Evolutionary conservation across 2,113 vertebrate species (phyloP), one percentile per base, ranked within the genome.

Genomic region (Anguilla rostrata): DNA sequence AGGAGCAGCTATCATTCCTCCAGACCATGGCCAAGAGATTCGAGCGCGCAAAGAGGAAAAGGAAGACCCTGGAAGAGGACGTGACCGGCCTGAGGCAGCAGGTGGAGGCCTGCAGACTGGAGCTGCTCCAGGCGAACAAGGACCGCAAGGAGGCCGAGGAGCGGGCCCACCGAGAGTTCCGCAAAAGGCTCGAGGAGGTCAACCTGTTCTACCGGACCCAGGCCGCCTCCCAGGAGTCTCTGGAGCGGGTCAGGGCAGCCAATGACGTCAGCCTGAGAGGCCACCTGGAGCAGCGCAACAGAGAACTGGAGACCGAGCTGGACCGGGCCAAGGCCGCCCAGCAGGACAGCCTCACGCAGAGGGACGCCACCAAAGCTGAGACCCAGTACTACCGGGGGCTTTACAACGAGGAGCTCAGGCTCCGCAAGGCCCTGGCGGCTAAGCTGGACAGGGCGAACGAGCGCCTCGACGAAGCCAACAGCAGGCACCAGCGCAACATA

Each of bases 141-240:
- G 96, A 95, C 84, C 97, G 96, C 29, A 92, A 82, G 5, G 95
- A 97, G 3, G 88, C 94, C 0, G 97, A 99, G 90, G 97, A 99
- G 75, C 91, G 91, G 87, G 95, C 95, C 8, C 93, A 91, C 6
- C 95, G 96, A 88, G 97, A 99, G 84, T 63, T 98, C 71, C 93
- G 93, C 22, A 95, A 97, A 86, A 98, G 97, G 86, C 90, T 98
- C 41, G 96, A 97, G 90, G 96, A 99, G 94, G 96, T 99, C 89
- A 98, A 98, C 93, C 85, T 97, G 0, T 97, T 98, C 93, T 91
- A 99, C 87, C 97, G 99, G 97, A 92, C 94, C 0, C 98, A 98
- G 91, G 97, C 97, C 71, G 96, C 95, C 0, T 97, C 97, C 78
- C 98, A 98, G 89, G 97, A 99, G 88, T 95, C 95, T 0, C 86